These are phyloP conservation scores for Hydrolagus colliei DNA, from an alignment of 2,797 vertebrate species.

Conservation along the genomic window DNA sequence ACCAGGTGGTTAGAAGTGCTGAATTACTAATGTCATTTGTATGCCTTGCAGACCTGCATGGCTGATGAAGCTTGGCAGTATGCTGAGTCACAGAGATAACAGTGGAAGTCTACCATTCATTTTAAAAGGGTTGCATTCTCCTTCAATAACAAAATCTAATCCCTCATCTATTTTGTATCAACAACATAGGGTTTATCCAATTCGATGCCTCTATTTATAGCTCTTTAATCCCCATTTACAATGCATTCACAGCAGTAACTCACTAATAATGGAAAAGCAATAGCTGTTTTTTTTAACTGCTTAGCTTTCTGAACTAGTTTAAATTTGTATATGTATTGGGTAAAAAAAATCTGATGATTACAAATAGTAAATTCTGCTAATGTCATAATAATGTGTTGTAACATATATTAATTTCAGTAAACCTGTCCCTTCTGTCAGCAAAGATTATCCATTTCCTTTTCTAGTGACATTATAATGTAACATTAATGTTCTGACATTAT, in stretches of 20 bases:
- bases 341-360: not conserved
- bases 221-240: constrained; percentile 27
- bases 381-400: not conserved
- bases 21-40: not conserved
- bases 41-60: not conserved
- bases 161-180: constrained; percentile 23
- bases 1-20: not conserved
- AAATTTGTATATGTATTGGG: not conserved
- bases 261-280: constrained; percentile 12
- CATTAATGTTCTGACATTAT: too few species aligned
- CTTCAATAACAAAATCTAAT: constrained; percentile 15
- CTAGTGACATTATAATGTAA: too few species aligned
- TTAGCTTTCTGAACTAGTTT: not conserved
- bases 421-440: constrained; percentile 6
- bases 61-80: not conserved
- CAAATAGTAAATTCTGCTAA: not conserved
- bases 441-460: too few species aligned
- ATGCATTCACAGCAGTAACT: constrained; percentile 21
- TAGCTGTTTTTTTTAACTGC: constrained; percentile 14
- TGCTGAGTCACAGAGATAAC: not conserved
- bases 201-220: constrained; percentile 20
- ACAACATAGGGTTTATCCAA: constrained; percentile 20
- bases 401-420: not conserved
- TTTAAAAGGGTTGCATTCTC: constrained; percentile 16
- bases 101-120: not conserved